phyloP scores from a whole-genome alignment of 2,888 invertebrate species.

The Eilema griseolum region DNA sequence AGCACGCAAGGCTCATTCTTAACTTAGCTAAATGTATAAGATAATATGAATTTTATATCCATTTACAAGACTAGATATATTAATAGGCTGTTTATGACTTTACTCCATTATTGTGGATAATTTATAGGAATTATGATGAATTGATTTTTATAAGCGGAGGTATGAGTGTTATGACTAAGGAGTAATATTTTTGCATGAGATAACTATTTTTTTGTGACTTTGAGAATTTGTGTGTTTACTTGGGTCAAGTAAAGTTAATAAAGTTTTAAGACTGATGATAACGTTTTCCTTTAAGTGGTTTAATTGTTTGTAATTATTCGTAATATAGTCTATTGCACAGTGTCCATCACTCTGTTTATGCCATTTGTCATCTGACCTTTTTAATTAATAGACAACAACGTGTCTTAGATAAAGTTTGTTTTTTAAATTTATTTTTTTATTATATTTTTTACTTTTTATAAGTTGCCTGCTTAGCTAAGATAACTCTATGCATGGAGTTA shows the following conservation, averaged over 20 bases:
- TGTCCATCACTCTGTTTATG: conserved; percentile 50
- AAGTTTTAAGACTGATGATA: conserved; percentile 63
- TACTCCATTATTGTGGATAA: conserved; percentile 72
- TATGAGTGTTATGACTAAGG: conserved; percentile 41
- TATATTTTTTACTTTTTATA: conserved; percentile 23
- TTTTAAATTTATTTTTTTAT: conserved; percentile 28
- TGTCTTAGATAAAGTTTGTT: conserved; percentile 41
- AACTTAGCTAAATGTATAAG: conserved; percentile 36
- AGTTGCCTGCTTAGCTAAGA: conserved; percentile 28
- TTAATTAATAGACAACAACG: conserved; percentile 54
- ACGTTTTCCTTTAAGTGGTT: conserved; percentile 38
- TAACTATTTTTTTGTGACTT: conserved; percentile 61
- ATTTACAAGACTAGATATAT: conserved; percentile 65
- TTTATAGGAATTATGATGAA: conserved; percentile 64
- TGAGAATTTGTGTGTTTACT: conserved; percentile 65
- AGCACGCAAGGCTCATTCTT: conserved; percentile 67
- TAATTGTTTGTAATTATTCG: conserved; percentile 37
- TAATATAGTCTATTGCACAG: conserved; percentile 30
- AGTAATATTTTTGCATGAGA: conserved; percentile 68
- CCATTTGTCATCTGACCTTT: conserved; percentile 62
- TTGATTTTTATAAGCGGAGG: conserved; percentile 47
- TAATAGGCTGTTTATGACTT: conserved; percentile 62
- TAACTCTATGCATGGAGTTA: not conserved
- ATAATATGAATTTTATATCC: conserved; percentile 70
- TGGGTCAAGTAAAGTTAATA: conserved; percentile 70